Conservation (phyloP, 2,113 vertebrate species). For the Chlorocebus sabaeus region DNA sequence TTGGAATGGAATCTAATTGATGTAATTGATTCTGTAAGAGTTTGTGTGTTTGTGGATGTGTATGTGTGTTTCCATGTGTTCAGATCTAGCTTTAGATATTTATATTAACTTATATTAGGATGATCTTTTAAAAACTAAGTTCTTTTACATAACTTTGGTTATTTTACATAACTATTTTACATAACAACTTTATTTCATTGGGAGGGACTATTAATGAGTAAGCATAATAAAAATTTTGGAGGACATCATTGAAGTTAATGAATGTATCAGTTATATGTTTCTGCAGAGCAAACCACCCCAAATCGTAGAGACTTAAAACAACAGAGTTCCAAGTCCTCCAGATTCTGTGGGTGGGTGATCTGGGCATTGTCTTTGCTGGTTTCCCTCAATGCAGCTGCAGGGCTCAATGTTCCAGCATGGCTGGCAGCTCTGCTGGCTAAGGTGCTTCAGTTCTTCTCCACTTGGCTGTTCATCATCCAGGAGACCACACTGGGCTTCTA, state of each 20-base stretch:
- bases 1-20: neutral
- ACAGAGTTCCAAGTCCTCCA: neutral
- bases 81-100: neutral
- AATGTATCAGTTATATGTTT: neutral
- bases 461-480: accelerated
- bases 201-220: neutral
- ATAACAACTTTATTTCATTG: neutral
- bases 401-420: neutral
- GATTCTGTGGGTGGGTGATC: neutral
- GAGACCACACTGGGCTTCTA: neutral
- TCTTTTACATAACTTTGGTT: neutral
- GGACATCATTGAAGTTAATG: neutral
- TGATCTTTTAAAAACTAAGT: neutral
- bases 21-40: neutral
- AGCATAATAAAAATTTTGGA: neutral
- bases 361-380: neutral
- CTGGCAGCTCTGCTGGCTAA: neutral
- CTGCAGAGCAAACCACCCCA: accelerated
- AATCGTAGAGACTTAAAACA: neutral
- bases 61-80: neutral
- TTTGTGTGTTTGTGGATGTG: neutral
- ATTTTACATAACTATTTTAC: neutral
- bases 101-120: neutral
- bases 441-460: neutral
- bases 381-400: neutral